Evolutionary conservation across 2,113 vertebrate genomes (phyloP).

Genomic region (Stigmatopora nigra): DNA sequence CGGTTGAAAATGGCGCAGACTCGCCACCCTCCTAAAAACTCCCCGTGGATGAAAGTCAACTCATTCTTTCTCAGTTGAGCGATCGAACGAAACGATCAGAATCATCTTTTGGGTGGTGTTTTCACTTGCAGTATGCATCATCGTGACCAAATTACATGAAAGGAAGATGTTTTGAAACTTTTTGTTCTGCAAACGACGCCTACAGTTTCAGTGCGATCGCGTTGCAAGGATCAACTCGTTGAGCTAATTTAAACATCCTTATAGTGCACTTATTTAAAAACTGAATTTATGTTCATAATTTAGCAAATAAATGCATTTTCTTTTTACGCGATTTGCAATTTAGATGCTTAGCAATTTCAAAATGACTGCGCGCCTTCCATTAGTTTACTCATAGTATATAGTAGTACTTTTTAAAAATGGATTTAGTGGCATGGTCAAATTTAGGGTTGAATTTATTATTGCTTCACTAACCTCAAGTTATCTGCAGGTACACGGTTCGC

Average conservation of each 20-base stretch:
- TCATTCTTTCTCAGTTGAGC: background rate
- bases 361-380: background rate
- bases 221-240: background rate
- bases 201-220: conserved; percentile 20
- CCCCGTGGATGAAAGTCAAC: conserved; percentile 31
- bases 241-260: background rate
- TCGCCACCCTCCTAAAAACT: conserved; percentile 12
- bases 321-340: background rate
- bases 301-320: background rate
- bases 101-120: background rate
- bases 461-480: background rate
- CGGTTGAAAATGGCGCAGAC: conserved; percentile 69
- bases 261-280: too few relatives aligned
- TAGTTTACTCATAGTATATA: background rate
- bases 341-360: background rate
- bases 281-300: background rate
- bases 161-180: conserved; percentile 30
- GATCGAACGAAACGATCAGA: background rate
- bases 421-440: background rate
- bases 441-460: background rate
- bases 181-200: conserved; percentile 32
- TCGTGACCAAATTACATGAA: background rate
- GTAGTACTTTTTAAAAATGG: background rate
- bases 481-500: background rate
- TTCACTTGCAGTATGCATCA: background rate